phyloP scores from a whole-genome alignment of 2,888 invertebrate genomes.

The Tenthredo amoena region DNA sequence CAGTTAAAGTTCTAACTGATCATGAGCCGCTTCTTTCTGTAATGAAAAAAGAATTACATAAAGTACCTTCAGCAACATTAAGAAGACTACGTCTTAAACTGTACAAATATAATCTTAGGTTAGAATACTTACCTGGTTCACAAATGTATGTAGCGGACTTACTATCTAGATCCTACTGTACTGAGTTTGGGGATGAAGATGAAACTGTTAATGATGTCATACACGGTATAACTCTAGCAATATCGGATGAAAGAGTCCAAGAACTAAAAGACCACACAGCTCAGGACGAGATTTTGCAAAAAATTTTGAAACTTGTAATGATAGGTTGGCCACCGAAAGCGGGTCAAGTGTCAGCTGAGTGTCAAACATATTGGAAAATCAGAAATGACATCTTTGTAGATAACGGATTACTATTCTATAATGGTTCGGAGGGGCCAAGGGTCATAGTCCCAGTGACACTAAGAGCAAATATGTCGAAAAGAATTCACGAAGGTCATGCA shows the following conservation, averaged over 20 bases:
- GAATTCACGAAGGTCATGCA: constrained; percentile 58
- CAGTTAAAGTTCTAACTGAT: constrained; percentile 34
- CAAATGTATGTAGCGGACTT: constrained; percentile 51
- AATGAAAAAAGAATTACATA: constrained; percentile 40
- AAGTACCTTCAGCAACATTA: constrained; percentile 18
- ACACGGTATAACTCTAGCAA: constrained; percentile 53
- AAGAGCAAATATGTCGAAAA: constrained; percentile 54
- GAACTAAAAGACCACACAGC: constrained; percentile 54
- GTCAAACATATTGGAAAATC: constrained; percentile 57
- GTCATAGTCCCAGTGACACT: constrained; percentile 54
- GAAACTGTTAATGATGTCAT: constrained; percentile 56
- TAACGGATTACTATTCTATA: constrained; percentile 57
- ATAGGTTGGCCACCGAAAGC: constrained; percentile 59
- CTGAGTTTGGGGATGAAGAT: constrained; percentile 47
- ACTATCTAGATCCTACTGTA: constrained; percentile 43
- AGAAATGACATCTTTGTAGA: constrained; percentile 54
- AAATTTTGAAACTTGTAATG: constrained; percentile 52
- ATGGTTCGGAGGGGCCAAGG: constrained; percentile 45
- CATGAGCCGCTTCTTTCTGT: constrained; percentile 44
- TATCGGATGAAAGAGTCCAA: constrained; percentile 54
- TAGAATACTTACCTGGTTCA: constrained; percentile 45
- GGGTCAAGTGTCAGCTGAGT: constrained; percentile 50
- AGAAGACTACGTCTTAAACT: constrained; percentile 46
- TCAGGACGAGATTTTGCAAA: constrained; percentile 54
- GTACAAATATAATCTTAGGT: constrained; percentile 36